These are phyloP conservation scores for Flabesymbios commensalis DNA, from an alignment of 2,888 invertebrate species.

Conservation along the genomic window DNA sequence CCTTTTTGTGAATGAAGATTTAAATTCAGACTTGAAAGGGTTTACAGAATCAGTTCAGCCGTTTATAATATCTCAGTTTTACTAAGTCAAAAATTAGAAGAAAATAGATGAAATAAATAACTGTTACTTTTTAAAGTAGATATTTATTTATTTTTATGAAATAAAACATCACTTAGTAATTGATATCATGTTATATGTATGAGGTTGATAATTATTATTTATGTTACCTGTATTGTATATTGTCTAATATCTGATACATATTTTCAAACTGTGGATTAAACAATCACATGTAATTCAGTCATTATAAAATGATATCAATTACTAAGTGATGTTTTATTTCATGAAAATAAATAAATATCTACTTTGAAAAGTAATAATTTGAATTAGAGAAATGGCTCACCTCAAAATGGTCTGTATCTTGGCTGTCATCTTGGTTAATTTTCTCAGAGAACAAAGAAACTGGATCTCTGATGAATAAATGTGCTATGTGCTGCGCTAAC, in stretches of 20 bases:
- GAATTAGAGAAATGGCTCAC: conserved; percentile 63
- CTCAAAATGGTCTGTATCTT: conserved; percentile 98
- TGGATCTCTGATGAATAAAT: conserved; percentile 96
- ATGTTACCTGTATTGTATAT: no score
- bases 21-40: no score
- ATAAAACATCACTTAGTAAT: not conserved
- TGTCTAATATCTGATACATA: no score
- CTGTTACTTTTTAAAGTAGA: not conserved
- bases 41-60: no score
- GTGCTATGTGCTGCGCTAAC: conserved; percentile 93
- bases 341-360: not conserved
- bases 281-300: not conserved
- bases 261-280: no score
- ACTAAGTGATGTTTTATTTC: not conserved
- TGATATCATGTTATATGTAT: not conserved
- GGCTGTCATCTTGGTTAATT: conserved; percentile 87
- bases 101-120: no score
- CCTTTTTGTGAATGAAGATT: no score
- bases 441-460: conserved; percentile 94
- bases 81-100: no score
- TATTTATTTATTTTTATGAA: not conserved
- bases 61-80: no score
- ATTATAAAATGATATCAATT: not conserved
- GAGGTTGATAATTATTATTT: no score
- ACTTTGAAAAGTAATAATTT: not conserved